Conservation (phyloP, 1,140 invertebrate genomes). For the Liolophura sinensis region DNA sequence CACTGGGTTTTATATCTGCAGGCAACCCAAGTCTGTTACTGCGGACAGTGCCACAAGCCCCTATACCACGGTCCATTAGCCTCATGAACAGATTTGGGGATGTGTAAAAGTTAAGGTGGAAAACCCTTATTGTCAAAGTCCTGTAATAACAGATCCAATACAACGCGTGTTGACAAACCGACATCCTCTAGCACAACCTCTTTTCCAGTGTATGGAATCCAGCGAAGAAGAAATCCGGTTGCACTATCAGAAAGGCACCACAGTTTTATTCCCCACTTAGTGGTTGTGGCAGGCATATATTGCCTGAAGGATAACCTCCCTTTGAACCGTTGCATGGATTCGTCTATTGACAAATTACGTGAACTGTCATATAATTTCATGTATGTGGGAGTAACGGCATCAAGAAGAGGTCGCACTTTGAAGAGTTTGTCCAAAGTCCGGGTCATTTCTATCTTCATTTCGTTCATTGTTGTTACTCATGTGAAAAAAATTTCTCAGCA, state of each 20-base stretch:
- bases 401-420: slow-evolving; percentile 27
- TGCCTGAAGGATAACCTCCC: slow-evolving; percentile 55
- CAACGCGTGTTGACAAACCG: too few species aligned
- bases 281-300: slow-evolving; percentile 54
- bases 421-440: slow-evolving; percentile 26
- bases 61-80: slow-evolving; percentile 1
- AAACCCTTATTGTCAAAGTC: too few species aligned
- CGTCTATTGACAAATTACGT: slow-evolving; percentile 36
- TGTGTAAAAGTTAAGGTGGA: slow-evolving; percentile 17
- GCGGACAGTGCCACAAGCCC: slow-evolving; percentile 14
- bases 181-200: neutral
- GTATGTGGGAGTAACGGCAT: slow-evolving; percentile 13
- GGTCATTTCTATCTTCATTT: too few species aligned
- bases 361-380: slow-evolving; percentile 11
- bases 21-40: slow-evolving; percentile 3
- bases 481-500: too few species aligned
- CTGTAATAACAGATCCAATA: neutral
- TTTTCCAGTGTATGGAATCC: slow-evolving; percentile 12
- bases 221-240: slow-evolving; percentile 14
- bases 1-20: neutral
- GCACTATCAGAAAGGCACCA: slow-evolving; percentile 27
- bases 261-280: slow-evolving; percentile 59
- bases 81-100: slow-evolving; percentile 3
- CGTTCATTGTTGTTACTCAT: too few species aligned
- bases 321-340: slow-evolving; percentile 60